Evolutionary conservation across 2,888 invertebrate genomes (phyloP), one percentile per base, ranked within the genome.

Genomic region (Zootermopsis nevadensis): DNA sequence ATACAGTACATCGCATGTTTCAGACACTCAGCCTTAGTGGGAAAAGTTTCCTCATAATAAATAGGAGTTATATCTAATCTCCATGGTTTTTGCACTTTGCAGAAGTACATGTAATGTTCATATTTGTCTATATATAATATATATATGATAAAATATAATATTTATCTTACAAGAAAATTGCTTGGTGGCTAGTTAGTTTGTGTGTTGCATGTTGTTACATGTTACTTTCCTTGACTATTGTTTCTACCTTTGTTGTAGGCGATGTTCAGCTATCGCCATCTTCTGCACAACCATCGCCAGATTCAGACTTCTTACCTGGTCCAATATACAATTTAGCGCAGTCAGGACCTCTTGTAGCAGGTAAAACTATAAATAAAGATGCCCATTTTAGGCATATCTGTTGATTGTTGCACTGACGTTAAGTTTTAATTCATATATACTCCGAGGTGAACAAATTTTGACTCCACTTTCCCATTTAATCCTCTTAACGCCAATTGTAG

Each of bases 311-410:
- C 90, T 91, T 93, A 88, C 91, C 93, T 87, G 92, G 93, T 88
- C 95, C 96, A 87, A 92, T 95, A 89, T 94, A 95, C 91, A 96
- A 97, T 91, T 91, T 97, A 89, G 94, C 94, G 88, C 98, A 98
- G 91, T 93, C 93, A 86, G 97, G 97, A 86, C 95, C 96, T 89
- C 95, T 98, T 86, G 93, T 94, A 90, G 94, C 94, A 88, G 96
- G 96, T 95, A 90, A 48, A 19, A 15, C 48, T 48, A 15, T 48
- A 48, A 48, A 48, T 48, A 15, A 10, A 48, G 42, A 12, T 19
- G 3, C 48, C 48, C 19, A 19, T 48, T 48, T 48, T 48, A 48
- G 48, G 48, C 19, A 48, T 48, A 48, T 48, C 19, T 19, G 15
- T 48, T 48, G 19, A n/a, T n/a, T n/a, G n/a, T n/a, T n/a, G n/a